A percentile compares a stretch with the other conserved stretches of the same genome.
phyloP scores from a whole-genome alignment of 1,140 invertebrate genomes.

The Cheumatopsyche charites region DNA sequence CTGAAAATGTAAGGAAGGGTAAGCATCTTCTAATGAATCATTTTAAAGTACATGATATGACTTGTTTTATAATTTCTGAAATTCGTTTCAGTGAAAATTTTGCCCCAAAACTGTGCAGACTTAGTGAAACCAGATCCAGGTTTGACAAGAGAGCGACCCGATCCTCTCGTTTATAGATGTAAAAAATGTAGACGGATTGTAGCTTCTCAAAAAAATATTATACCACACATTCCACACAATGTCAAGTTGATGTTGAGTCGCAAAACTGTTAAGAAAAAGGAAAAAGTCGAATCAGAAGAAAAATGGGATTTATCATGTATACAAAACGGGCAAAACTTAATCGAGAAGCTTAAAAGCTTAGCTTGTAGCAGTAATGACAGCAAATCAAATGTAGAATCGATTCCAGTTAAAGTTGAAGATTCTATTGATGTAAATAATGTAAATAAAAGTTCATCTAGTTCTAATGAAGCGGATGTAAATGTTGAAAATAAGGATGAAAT shows the following conservation, averaged over 20 bases:
- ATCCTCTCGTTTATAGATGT: slow-evolving; percentile 81
- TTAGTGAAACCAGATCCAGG: slow-evolving; percentile 81
- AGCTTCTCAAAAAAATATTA: slow-evolving; percentile 77
- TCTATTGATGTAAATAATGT: slow-evolving; percentile 2
- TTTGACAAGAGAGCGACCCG: slow-evolving; percentile 74
- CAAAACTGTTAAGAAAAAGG: slow-evolving; percentile 35
- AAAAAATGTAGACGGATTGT: slow-evolving; percentile 79
- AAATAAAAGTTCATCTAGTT: slow-evolving; percentile 38
- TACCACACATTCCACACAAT: slow-evolving; percentile 69
- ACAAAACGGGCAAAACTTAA: slow-evolving; percentile 57
- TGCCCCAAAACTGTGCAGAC: slow-evolving; percentile 77
- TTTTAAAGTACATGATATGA: background rate
- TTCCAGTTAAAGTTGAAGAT: slow-evolving; percentile 5
- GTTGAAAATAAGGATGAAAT: slow-evolving; percentile 51
- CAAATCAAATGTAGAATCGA: background rate
- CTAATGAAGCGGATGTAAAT: slow-evolving; percentile 27
- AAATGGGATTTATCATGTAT: slow-evolving; percentile 51
- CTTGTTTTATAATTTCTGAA: slow-evolving; percentile 5
- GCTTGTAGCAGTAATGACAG: slow-evolving; percentile 31
- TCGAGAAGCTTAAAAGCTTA: slow-evolving; percentile 57
- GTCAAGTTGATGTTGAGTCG: slow-evolving; percentile 56
- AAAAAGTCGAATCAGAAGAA: slow-evolving; percentile 21
- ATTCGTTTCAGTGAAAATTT: slow-evolving; percentile 71
- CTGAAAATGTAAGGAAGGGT: slow-evolving; percentile 80
- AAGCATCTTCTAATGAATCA: slow-evolving; percentile 35